These are phyloP conservation scores for Colius striatus DNA, from an alignment of 2,113 vertebrate genomes.

Conservation along the genomic window DNA sequence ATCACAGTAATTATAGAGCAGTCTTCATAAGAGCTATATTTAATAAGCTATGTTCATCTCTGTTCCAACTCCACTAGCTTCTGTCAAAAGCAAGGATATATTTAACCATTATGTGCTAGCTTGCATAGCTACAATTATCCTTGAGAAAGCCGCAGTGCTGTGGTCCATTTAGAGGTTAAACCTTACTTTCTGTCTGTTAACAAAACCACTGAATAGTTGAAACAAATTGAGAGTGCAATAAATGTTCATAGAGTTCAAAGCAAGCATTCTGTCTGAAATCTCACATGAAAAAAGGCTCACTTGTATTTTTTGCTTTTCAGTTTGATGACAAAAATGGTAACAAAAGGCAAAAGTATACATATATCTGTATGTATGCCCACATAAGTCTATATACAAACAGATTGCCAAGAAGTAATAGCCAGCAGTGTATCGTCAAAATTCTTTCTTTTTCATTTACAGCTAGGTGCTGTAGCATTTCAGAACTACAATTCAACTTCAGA, in stretches of 20 bases:
- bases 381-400: neutral
- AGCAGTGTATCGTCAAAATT: neutral
- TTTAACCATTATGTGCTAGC: slow-evolving; percentile 49
- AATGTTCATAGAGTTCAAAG: neutral
- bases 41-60: slow-evolving; percentile 58
- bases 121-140: slow-evolving; percentile 34
- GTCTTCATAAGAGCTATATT: slow-evolving; percentile 62
- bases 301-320: neutral
- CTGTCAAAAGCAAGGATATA: slow-evolving; percentile 64
- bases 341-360: neutral
- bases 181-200: neutral
- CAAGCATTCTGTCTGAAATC: neutral
- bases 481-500: neutral
- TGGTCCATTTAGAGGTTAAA: slow-evolving; percentile 15
- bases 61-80: slow-evolving; percentile 51
- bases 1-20: slow-evolving; percentile 63
- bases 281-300: neutral
- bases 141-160: neutral
- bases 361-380: neutral
- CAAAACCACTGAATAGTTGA: neutral
- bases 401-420: neutral
- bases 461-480: neutral
- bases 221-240: neutral
- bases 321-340: neutral
- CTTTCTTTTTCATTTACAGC: neutral